These are phyloP conservation scores for Pocota personata DNA, from an alignment of 2,888 invertebrate genomes.

Conservation along the genomic window DNA sequence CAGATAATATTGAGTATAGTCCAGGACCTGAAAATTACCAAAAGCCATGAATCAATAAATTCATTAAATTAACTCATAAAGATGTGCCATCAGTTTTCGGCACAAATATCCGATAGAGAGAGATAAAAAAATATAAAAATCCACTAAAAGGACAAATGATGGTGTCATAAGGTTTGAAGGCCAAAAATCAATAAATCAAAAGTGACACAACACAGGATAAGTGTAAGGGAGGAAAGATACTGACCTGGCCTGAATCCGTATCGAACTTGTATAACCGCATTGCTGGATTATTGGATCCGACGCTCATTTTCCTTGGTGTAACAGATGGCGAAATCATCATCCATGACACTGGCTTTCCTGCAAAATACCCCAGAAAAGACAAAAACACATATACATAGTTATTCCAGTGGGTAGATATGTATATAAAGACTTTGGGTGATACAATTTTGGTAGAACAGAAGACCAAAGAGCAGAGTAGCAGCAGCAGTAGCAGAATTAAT, in stretches of 20 bases:
- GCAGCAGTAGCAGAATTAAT: conserved; percentile 33
- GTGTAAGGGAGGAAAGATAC: conserved; percentile 69
- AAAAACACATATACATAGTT: conserved; percentile 31
- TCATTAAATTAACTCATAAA: conserved; percentile 69
- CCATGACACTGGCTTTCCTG: conserved; percentile 93
- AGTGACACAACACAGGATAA: not conserved
- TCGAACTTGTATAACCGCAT: conserved; percentile 95
- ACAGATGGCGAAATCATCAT: conserved; percentile 94
- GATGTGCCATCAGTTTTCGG: conserved; percentile 56
- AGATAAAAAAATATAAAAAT: conserved; percentile 32
- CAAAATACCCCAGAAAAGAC: conserved; percentile 60
- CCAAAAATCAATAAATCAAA: conserved; percentile 69
- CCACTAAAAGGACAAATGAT: conserved; percentile 46
- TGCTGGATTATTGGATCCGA: conserved; percentile 93
- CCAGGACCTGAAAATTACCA: conserved; percentile 87
- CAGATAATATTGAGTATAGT: conserved; percentile 95
- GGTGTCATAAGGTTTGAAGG: conserved; percentile 59
- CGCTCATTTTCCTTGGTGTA: conserved; percentile 91
- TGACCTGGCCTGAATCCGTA: conserved; percentile 92
- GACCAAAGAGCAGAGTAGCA: not conserved
- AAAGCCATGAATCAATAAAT: conserved; percentile 68
- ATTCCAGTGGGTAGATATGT: conserved; percentile 23
- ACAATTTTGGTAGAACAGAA: conserved; percentile 22
- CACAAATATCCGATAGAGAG: not conserved
- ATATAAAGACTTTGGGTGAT: conserved; percentile 15